Conservation (phyloP, 2,797 vertebrate species). For the Enoplosus armatus region DNA sequence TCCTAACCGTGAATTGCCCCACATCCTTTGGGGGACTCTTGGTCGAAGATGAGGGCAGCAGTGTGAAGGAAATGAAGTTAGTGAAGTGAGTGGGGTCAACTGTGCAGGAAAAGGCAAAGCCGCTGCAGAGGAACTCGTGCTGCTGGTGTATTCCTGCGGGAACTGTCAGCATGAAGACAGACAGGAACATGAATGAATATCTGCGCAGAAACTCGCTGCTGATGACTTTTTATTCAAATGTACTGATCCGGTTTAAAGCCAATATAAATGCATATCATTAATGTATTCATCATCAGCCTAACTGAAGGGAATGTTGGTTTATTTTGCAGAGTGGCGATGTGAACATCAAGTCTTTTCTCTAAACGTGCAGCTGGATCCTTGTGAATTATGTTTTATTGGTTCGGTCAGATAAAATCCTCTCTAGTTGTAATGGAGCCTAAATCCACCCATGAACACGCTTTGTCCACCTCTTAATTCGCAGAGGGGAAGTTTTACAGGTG, state of each 20-base stretch:
- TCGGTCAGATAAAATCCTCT: not conserved
- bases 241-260: not conserved
- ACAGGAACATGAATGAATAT: constrained; percentile 22
- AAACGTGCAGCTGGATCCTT: not conserved
- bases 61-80: constrained; percentile 87
- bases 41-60: constrained; percentile 72
- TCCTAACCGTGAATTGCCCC: constrained; percentile 77
- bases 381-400: not conserved
- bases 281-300: not conserved
- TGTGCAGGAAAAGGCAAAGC: constrained; percentile 79
- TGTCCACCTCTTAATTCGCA: not conserved
- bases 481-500: not conserved
- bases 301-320: not conserved
- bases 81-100: constrained; percentile 85
- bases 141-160: constrained; percentile 61
- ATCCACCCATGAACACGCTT: not conserved
- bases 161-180: constrained; percentile 41
- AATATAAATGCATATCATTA: not conserved
- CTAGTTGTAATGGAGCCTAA: not conserved
- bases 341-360: not conserved
- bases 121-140: constrained; percentile 70
- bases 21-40: constrained; percentile 75
- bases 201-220: not conserved
- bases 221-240: not conserved
- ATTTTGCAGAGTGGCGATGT: constrained; percentile 9